phyloP scores from a whole-genome alignment of 1,140 invertebrate genomes.

The Cepaea nemoralis region DNA sequence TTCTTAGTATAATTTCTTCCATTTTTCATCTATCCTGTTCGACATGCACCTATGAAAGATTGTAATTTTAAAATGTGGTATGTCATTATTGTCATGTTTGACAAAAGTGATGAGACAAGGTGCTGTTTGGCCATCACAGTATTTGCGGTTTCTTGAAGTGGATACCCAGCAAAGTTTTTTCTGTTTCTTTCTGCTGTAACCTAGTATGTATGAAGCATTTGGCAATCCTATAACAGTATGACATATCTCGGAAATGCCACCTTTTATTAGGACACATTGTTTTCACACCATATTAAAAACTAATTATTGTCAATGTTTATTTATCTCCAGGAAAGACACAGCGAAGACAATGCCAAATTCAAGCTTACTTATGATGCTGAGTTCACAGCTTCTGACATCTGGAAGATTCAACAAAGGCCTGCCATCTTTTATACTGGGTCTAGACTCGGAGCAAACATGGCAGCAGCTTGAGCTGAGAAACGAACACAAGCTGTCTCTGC shows the following conservation, averaged over 20 bases:
- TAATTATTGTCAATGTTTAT: not conserved
- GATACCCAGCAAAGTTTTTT: no score
- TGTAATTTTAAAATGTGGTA: no score
- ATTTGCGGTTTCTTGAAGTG: no score
- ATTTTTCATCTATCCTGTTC: no score
- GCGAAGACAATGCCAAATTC: not conserved
- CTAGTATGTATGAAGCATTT: no score
- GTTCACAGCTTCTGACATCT: slow-evolving; percentile 24
- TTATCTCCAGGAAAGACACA: not conserved
- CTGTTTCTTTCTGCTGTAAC: no score
- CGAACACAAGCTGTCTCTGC: slow-evolving; percentile 24
- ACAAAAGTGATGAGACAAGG: no score
- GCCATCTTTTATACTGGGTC: slow-evolving; percentile 22
- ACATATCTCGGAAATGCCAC: not conserved
- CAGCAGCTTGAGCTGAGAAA: slow-evolving; percentile 38
- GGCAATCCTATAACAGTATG: not conserved
- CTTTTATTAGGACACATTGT: not conserved
- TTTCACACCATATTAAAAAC: not conserved
- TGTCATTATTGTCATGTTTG: no score
- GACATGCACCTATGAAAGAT: no score
- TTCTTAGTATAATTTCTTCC: no score
- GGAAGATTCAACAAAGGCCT: slow-evolving; percentile 36
- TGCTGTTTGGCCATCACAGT: no score
- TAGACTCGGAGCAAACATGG: slow-evolving; percentile 36
- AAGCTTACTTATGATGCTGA: slow-evolving; percentile 32